A percentile compares a stretch with the other conserved stretches of the same genome.
Evolutionary conservation across 1,140 invertebrate genomes (phyloP).

Genomic region (Saccostrea echinata): DNA sequence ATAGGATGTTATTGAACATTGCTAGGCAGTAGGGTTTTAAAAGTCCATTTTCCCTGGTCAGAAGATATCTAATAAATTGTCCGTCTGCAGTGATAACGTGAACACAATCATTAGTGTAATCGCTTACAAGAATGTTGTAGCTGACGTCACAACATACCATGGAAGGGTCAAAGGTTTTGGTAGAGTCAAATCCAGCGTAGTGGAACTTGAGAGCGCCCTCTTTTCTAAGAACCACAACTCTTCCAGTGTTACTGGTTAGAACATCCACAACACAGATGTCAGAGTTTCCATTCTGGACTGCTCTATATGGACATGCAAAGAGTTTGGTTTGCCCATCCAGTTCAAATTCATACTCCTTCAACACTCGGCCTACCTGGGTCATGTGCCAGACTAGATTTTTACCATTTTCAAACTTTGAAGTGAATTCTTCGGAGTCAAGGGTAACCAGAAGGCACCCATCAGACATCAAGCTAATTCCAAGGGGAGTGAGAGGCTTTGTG

Average conservation of each 20-base stretch:
- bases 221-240: conserved; percentile 9
- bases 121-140: conserved; percentile 8
- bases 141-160: conserved; percentile 17
- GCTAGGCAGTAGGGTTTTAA: conserved; percentile 5
- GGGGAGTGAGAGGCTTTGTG: background rate
- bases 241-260: conserved; percentile 1
- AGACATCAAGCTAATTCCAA: background rate
- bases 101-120: conserved; percentile 7
- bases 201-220: conserved; percentile 14
- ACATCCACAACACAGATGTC: conserved; percentile 34
- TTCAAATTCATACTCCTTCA: conserved; percentile 21
- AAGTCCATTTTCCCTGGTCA: conserved; percentile 26
- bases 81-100: conserved; percentile 30
- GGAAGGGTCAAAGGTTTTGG: background rate
- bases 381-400: conserved; percentile 30
- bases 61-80: conserved; percentile 26
- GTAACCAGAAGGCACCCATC: conserved; percentile 13
- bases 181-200: background rate
- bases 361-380: conserved; percentile 1
- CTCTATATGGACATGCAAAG: background rate
- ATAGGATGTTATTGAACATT: conserved; percentile 7
- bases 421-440: background rate
- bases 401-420: background rate
- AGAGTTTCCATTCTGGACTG: background rate
- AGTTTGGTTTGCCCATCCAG: background rate